Conservation (phyloP, 2,888 invertebrate genomes). For the Papilio protenor region DNA sequence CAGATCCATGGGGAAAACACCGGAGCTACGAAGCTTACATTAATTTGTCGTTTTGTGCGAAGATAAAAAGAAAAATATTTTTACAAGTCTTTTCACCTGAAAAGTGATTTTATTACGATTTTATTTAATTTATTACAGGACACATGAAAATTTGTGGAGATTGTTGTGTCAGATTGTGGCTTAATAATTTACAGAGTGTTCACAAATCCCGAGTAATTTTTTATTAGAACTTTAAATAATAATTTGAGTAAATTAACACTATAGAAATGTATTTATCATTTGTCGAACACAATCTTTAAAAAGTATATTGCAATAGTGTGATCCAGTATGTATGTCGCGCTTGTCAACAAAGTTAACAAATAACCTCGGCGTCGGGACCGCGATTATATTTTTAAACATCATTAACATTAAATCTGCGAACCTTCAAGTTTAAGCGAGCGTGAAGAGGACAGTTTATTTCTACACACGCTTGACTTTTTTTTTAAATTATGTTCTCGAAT, state of each 20-base stretch:
- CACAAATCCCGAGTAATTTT: not conserved
- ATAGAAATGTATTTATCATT: not conserved
- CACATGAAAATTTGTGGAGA: not conserved
- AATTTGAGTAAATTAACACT: not conserved
- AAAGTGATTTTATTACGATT: too few relatives aligned
- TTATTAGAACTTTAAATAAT: not conserved
- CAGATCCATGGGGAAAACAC: constrained; percentile 71
- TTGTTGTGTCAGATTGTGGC: constrained; percentile 5
- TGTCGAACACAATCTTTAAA: not conserved
- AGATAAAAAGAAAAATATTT: constrained; percentile 37
- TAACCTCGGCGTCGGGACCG: constrained; percentile 40
- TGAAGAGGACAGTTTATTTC: constrained; percentile 38
- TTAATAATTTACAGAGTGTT: constrained; percentile 7
- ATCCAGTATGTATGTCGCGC: not conserved
- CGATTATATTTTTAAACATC: constrained; percentile 39
- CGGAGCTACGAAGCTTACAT: constrained; percentile 51
- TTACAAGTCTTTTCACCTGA: constrained; percentile 32
- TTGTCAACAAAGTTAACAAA: constrained; percentile 39
- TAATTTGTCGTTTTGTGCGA: constrained; percentile 43
- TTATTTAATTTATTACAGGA: constrained; percentile 32
- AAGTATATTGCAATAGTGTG: not conserved
- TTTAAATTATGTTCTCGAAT: constrained; percentile 1
- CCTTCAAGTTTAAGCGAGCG: constrained; percentile 44
- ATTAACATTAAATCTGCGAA: constrained; percentile 34
- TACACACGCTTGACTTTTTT: constrained; percentile 13